Conservation (phyloP, 2,113 vertebrate species). For the Pagrus major region DNA sequence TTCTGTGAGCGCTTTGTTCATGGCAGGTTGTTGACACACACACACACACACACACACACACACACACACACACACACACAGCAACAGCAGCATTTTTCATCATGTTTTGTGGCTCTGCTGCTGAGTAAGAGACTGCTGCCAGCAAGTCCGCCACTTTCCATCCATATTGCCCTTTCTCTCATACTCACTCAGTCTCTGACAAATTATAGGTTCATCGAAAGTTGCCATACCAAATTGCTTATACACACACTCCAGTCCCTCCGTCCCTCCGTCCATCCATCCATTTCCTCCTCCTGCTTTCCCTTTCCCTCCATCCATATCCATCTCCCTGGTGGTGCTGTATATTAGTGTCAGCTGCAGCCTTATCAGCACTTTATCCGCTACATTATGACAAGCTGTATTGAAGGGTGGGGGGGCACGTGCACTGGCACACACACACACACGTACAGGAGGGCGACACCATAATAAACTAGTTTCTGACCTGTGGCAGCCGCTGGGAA, state of each 20-base stretch:
- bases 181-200: constrained; percentile 71
- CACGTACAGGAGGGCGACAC: neutral
- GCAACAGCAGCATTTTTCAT: constrained; percentile 75
- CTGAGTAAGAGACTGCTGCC: constrained; percentile 78
- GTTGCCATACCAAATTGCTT: constrained; percentile 62
- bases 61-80: constrained; percentile 21
- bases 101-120: constrained; percentile 67
- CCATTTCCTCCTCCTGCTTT: constrained; percentile 18
- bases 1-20: neutral
- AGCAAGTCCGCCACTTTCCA: constrained; percentile 65
- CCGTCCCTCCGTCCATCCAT: constrained; percentile 43
- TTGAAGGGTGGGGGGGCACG: constrained; percentile 11
- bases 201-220: constrained; percentile 73
- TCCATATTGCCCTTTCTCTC: constrained; percentile 68
- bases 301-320: constrained; percentile 47
- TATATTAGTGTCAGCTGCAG: constrained; percentile 57
- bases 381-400: constrained; percentile 64
- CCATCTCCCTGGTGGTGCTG: constrained; percentile 51
- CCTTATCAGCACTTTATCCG: constrained; percentile 77
- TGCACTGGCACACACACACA: neutral
- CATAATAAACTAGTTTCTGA: constrained; percentile 44
- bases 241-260: constrained; percentile 51
- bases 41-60: constrained; percentile 14
- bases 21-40: constrained; percentile 6
- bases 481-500: constrained; percentile 35